These are phyloP conservation scores for Trichogramma evanescens DNA, from an alignment of 2,888 invertebrate genomes.

Conservation along the genomic window DNA sequence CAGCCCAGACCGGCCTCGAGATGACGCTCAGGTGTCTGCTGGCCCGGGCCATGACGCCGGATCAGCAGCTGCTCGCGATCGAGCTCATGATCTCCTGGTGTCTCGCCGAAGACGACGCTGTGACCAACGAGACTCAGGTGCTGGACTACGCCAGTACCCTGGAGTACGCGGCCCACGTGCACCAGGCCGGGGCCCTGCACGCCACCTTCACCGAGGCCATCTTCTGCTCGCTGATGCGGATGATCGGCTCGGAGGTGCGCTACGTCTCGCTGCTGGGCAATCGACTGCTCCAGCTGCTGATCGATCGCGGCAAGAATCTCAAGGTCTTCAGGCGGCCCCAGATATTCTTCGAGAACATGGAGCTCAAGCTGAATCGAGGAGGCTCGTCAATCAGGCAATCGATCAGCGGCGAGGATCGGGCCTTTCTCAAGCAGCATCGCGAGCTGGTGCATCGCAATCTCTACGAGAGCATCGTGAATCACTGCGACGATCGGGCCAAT, in stretches of 20 bases:
- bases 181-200: conserved; percentile 45
- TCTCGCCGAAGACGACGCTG: conserved; percentile 43
- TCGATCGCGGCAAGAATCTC: conserved; percentile 53
- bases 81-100: conserved; percentile 52
- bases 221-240: conserved; percentile 48
- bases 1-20: too few relatives aligned
- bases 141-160: conserved; percentile 53
- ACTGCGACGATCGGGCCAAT: conserved; percentile 49
- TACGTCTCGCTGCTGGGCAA: conserved; percentile 53
- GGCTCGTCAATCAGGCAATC: conserved; percentile 17
- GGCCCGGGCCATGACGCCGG: too few relatives aligned
- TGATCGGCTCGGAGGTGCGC: conserved; percentile 49
- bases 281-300: conserved; percentile 51
- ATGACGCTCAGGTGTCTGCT: too few relatives aligned
- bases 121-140: conserved; percentile 45
- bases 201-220: conserved; percentile 50
- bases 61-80: conserved; percentile 44
- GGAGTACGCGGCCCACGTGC: conserved; percentile 51
- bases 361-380: conserved; percentile 43
- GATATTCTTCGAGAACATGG: conserved; percentile 47
- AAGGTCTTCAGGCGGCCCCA: conserved; percentile 49
- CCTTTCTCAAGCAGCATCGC: conserved; percentile 50
- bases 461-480: conserved; percentile 47
- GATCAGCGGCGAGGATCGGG: conserved; percentile 45
- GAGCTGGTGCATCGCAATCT: conserved; percentile 49